phyloP scores from a whole-genome alignment of 2,888 invertebrate genomes.

The Serrognathus titanus region DNA sequence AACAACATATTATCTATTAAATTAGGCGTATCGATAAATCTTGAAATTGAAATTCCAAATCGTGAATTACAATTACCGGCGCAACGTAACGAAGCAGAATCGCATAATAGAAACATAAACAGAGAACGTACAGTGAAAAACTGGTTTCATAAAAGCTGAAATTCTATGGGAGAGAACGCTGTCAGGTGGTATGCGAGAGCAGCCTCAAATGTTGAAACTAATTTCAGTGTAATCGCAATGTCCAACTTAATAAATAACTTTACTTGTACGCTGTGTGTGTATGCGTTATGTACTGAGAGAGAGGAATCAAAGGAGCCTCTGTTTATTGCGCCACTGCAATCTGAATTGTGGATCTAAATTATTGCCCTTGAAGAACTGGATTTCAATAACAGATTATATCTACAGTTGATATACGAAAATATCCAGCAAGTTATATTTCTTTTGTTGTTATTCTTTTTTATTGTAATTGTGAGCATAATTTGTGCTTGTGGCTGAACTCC shows the following conservation, averaged over 20 bases:
- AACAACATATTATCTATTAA: neutral
- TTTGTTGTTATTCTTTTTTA: neutral
- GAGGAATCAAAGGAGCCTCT: neutral
- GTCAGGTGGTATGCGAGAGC: constrained; percentile 1
- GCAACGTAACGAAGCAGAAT: neutral
- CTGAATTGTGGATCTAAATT: neutral
- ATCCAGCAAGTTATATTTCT: neutral
- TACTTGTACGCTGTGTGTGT: too few relatives aligned
- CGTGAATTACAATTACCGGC: neutral
- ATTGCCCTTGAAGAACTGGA: constrained; percentile 23
- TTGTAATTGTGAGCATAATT: neutral
- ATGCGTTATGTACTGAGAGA: too few relatives aligned
- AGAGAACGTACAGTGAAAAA: neutral
- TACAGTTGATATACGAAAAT: constrained; percentile 3
- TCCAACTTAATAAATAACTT: neutral
- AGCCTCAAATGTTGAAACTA: neutral
- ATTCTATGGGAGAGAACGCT: neutral
- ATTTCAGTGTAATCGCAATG: neutral
- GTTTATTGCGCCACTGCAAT: constrained; percentile 1
- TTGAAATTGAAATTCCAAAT: constrained; percentile 1
- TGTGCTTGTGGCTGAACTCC: too few relatives aligned
- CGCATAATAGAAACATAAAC: constrained; percentile 1
- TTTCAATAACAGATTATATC: constrained; percentile 21
- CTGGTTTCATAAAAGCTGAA: constrained; percentile 1
- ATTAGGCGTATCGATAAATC: neutral